These are phyloP conservation scores for Euzophera pinguis DNA, from an alignment of 2,888 invertebrate species.

Conservation along the genomic window DNA sequence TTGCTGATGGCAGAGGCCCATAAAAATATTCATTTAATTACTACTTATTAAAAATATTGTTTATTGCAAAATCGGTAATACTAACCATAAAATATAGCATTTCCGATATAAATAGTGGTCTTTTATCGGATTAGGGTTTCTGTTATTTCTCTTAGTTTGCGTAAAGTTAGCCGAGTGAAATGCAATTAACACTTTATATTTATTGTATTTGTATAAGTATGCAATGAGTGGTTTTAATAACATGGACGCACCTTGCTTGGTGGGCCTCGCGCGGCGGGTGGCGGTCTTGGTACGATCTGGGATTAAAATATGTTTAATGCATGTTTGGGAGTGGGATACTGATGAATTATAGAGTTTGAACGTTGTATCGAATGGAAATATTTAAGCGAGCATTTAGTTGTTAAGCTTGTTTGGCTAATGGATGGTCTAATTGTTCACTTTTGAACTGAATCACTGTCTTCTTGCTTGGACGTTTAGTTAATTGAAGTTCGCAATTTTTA, in stretches of 20 bases:
- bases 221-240: not conserved
- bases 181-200: not conserved
- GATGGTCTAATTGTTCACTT: too few relatives aligned
- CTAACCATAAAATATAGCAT: not conserved
- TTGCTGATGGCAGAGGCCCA: too few relatives aligned
- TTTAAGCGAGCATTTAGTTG: not conserved
- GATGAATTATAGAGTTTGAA: not conserved
- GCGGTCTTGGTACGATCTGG: not conserved
- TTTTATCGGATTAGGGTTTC: not conserved
- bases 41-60: not conserved
- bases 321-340: not conserved
- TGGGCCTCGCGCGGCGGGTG: slow-evolving; percentile 6
- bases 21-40: not conserved
- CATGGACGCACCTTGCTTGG: slow-evolving; percentile 3
- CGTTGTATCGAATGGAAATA: not conserved
- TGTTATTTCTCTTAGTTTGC: not conserved
- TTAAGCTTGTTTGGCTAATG: too few relatives aligned
- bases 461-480: too few relatives aligned
- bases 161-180: not conserved
- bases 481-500: too few relatives aligned
- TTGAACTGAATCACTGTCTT: too few relatives aligned
- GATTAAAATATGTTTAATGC: slow-evolving; percentile 8
- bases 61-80: too few relatives aligned
- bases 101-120: not conserved
- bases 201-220: not conserved